Percentiles rank a stretch among this genome's conserved stretches.
phyloP scores from a whole-genome alignment of 2,888 invertebrate species.

The Euclidia mi region DNA sequence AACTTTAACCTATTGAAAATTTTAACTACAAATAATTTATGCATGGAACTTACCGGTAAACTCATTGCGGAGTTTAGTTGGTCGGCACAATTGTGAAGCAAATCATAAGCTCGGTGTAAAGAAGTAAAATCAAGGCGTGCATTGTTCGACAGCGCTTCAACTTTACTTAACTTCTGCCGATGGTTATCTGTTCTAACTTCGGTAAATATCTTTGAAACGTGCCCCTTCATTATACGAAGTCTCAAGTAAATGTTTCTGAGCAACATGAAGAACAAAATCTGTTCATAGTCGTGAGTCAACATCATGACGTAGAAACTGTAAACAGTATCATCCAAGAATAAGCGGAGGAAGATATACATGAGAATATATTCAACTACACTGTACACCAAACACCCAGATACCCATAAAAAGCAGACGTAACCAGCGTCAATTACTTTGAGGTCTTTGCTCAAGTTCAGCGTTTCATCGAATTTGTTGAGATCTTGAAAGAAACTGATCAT shows the following conservation, averaged over 20 bases:
- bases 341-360: constrained; percentile 42
- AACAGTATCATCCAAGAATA: constrained; percentile 31
- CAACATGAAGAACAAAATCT: constrained; percentile 65
- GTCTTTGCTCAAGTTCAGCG: constrained; percentile 66
- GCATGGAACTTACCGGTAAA: constrained; percentile 71
- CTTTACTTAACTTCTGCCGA: constrained; percentile 45
- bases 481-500: constrained; percentile 62
- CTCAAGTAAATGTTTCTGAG: constrained; percentile 64
- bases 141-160: constrained; percentile 68
- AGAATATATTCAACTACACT: constrained; percentile 55
- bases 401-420: constrained; percentile 47
- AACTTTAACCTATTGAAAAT: no score
- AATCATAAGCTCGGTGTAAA: constrained; percentile 73
- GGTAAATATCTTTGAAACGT: constrained; percentile 64
- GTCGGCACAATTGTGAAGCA: constrained; percentile 72
- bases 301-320: constrained; percentile 53
- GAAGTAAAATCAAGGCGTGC: constrained; percentile 65
- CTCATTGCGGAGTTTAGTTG: no score
- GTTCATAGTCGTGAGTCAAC: constrained; percentile 71
- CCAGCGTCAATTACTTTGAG: constrained; percentile 50
- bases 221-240: constrained; percentile 71
- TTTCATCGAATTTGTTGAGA: constrained; percentile 66
- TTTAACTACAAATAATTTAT: constrained; percentile 20
- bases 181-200: constrained; percentile 38
- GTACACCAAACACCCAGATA: constrained; percentile 48